Conservation (phyloP, 1,140 invertebrate genomes). For the Habropoda laboriosa region DNA sequence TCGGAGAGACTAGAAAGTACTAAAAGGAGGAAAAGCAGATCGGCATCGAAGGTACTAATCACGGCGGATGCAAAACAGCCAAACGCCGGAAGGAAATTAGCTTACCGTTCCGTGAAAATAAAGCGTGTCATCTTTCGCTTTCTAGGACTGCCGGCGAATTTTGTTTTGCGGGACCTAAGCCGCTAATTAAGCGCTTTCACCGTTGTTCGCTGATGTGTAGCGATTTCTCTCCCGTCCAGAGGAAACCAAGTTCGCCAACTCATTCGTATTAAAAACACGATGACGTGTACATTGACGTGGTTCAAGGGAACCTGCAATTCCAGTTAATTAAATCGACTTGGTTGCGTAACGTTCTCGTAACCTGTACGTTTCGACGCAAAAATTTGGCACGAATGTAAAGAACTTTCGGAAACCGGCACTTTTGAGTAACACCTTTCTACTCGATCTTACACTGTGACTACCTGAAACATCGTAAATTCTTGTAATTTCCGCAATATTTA, state of each 20-base stretch:
- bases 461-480: no score
- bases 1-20: not conserved
- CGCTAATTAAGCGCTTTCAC: constrained; percentile 52
- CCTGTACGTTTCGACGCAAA: no score
- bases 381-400: not conserved
- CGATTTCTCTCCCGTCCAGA: constrained; percentile 35
- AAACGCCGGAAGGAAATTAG: constrained; percentile 33
- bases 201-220: constrained; percentile 47
- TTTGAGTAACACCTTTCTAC: no score
- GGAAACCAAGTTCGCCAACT: constrained; percentile 12
- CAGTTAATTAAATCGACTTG: not conserved
- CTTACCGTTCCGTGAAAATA: constrained; percentile 37
- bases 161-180: constrained; percentile 39
- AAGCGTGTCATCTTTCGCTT: constrained; percentile 50
- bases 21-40: constrained; percentile 6
- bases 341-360: not conserved
- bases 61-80: constrained; percentile 20
- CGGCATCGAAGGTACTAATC: constrained; percentile 12
- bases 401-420: no score
- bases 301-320: constrained; percentile 20
- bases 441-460: no score
- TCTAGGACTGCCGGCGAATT: constrained; percentile 42
- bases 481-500: not conserved
- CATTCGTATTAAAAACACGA: not conserved
- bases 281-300: not conserved